Base-by-base conservation (phyloP, 1,140 invertebrate species). In the Grapholita molesta region DNA sequence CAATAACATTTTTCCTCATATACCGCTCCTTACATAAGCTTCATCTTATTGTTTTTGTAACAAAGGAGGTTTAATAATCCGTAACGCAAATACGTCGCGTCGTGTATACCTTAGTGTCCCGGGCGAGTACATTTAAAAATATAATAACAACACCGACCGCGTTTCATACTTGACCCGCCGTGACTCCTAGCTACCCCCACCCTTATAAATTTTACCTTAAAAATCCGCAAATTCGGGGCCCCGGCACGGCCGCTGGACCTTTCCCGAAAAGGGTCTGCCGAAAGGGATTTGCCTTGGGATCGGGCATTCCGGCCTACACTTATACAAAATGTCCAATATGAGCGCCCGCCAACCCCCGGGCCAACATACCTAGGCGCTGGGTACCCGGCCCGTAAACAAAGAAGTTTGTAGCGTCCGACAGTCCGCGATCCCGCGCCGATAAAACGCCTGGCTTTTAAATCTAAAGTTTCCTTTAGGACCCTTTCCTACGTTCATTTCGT, bases 271-370 rank as follows among this genome's bases (percentile, higher is more conserved):
- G 84, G 87, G 87, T 85, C 82, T 70, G 67, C 76, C 82, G 78
- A 88, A 91, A 91, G 84, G 89, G 89, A 89, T 89, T 90, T 91
- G 84, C 86, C 83, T 80, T 83, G 84, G 86, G 84, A 83, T 83
- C 85, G 85, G 75, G 82, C 68, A 71, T 78, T 80, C 68, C 70
- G 76, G 77, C 80, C 88, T 83, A 88, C 88, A 91, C 87, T 91
- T 91, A 89, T 87, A 91, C 89, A 89, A 89, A 91, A 91, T 89
- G 89, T 91, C 85, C 87, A 89, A 89, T 89, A 89, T 86, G 83
- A 82, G 76, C 77, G 70, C 70, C 74, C 82, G 25, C 57, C 68
- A 71, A 83, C 87, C 86, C 86, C 82, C 78, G 73, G 80, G 87
- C 74, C 77, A 77, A 83, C 77, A 77, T 83, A 84, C 80, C 83